Conservation (phyloP, 1,140 invertebrate genomes). For the Euura lappo region DNA sequence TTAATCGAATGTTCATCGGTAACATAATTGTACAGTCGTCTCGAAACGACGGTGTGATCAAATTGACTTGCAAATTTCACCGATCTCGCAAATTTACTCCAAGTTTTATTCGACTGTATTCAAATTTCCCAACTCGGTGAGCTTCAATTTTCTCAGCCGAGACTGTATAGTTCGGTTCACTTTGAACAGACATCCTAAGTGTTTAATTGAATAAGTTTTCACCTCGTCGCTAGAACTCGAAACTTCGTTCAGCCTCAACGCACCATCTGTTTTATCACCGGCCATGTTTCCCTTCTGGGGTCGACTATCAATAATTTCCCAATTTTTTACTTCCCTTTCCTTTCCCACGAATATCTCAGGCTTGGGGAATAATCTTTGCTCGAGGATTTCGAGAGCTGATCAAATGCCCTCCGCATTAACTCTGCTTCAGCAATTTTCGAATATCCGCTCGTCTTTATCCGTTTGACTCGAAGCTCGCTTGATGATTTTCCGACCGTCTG, state of each 20-base stretch:
- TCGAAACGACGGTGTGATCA: too few relatives aligned
- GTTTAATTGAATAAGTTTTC: not conserved
- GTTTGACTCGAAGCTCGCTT: not conserved
- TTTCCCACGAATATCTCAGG: not conserved
- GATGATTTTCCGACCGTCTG: not conserved
- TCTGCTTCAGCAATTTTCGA: too few relatives aligned
- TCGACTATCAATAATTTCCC: too few relatives aligned
- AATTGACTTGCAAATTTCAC: constrained; percentile 1
- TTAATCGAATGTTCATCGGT: too few relatives aligned
- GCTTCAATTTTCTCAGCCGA: not conserved
- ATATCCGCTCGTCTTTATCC: not conserved
- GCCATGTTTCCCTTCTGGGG: too few relatives aligned
- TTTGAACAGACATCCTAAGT: not conserved
- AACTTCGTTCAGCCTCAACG: not conserved
- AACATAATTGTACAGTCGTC: too few relatives aligned
- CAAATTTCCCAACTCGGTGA: not conserved
- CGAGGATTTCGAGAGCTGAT: not conserved
- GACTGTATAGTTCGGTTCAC: not conserved
- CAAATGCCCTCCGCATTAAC: too few relatives aligned
- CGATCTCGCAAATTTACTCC: constrained; percentile 1
- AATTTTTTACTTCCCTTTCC: too few relatives aligned
- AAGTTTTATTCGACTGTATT: not conserved
- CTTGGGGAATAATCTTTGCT: not conserved
- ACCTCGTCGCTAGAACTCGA: not conserved
- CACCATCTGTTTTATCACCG: not conserved